These are phyloP conservation scores for Bradysia coprophila DNA, from an alignment of 1,140 invertebrate genomes.

Conservation along the genomic window DNA sequence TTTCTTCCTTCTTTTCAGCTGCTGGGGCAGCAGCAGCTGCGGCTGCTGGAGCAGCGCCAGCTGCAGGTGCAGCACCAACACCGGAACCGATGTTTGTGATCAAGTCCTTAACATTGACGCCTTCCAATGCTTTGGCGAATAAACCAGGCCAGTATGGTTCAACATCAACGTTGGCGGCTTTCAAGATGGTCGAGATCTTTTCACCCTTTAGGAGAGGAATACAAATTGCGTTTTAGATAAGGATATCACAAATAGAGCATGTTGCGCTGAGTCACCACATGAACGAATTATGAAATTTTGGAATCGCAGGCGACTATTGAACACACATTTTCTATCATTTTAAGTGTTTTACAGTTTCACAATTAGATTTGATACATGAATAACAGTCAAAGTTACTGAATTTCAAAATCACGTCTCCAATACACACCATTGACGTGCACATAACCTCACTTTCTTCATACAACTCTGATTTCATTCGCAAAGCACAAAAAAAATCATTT, in stretches of 20 bases:
- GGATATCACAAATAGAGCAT: too few species aligned
- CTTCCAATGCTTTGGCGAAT: constrained; percentile 93
- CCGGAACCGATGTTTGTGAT: constrained; percentile 90
- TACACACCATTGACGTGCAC: too few species aligned
- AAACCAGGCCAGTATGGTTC: constrained; percentile 98
- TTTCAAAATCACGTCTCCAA: too few species aligned
- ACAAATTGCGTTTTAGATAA: too few species aligned
- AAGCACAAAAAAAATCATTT: background rate
- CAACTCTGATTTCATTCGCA: background rate
- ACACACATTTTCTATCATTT: too few species aligned
- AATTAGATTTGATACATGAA: too few species aligned
- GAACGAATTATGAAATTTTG: too few species aligned
- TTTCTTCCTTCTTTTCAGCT: constrained; percentile 47
- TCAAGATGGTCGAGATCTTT: constrained; percentile 92
- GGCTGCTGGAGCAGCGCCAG: constrained; percentile 38
- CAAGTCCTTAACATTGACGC: constrained; percentile 82
- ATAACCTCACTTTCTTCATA: background rate
- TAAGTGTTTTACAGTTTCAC: too few species aligned
- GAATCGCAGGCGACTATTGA: too few species aligned
- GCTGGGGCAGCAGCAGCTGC: constrained; percentile 42
- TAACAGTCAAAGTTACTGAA: too few species aligned
- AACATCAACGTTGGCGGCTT: constrained; percentile 88
- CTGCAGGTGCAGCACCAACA: constrained; percentile 65
- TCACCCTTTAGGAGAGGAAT: constrained; percentile 54
- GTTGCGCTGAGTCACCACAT: too few species aligned